Evolutionary conservation across 2,888 invertebrate species (phyloP), one percentile per base, ranked within the genome.

Genomic region (Caenorhabditis wallacei): DNA sequence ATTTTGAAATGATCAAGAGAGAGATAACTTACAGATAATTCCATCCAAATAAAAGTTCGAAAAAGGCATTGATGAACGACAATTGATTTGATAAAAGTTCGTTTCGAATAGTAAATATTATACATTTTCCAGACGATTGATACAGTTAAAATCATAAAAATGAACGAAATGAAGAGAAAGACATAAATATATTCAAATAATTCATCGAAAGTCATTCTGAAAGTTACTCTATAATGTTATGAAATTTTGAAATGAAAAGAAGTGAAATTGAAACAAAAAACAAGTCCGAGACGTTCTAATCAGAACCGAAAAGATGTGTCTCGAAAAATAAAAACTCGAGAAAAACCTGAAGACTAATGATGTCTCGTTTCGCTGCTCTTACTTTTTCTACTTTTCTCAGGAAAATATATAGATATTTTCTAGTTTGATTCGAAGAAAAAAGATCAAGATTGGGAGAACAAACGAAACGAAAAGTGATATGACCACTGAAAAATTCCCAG

Each of bases 11-110:
- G 20, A 48, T 24, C 43, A 24, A 24, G 24, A 54, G 35, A n/a
- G n/a, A n/a, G 26, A 3, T 24, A 40, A 71, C 53, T 16, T 18
- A 75, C 75, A 48, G 75, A 66, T 7, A 56, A 35, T 22, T 75
- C 43, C 75, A 75, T 75, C 75, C 66, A 75, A 11, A 75, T 30
- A 20, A 75, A 75, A 11, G 63, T 66, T 48, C 22, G 37, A n/a
- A 75, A 75, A n/a, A 75, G 10, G 24, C 57, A 66, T 16, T 37
- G 56, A 35, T 75, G 75, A n/a, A 75, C 46, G 18, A 63, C 16
- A 13, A 53, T 40, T 40, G 57, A 16, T 37, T 61, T 72, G 11
- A 46, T 18, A 5, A 74, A 24, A 11, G 54, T 13, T 37, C 22
- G 18, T 26, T 56, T 61, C 13, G 30, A n/a, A 20, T 63, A 53